Evolutionary conservation across 2,797 vertebrate species (phyloP).

Genomic region (Chaetophractus vellerosus): DNA sequence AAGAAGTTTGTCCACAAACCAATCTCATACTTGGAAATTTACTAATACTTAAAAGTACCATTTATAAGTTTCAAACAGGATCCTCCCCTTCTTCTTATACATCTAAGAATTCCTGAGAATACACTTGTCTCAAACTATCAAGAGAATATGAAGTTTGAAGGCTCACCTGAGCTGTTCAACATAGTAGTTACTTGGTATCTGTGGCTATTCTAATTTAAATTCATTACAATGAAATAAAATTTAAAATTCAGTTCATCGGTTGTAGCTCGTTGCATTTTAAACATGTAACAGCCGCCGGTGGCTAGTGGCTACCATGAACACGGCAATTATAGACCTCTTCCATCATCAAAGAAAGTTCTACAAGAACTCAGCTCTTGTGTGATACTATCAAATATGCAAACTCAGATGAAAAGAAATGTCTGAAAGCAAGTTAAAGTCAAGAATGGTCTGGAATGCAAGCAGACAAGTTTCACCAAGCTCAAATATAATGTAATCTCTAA

Average conservation of each 20-base stretch:
- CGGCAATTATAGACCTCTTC: no score
- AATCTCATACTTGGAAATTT: neutral
- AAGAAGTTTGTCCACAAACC: neutral
- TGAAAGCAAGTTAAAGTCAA: neutral
- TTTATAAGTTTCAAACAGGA: neutral
- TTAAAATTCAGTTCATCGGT: neutral
- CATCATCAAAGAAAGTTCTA: neutral
- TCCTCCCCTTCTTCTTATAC: neutral
- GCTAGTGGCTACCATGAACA: neutral
- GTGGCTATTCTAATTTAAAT: neutral
- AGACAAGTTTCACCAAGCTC: neutral
- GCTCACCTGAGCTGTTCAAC: neutral
- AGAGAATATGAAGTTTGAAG: neutral
- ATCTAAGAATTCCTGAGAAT: neutral
- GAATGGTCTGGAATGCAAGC: neutral
- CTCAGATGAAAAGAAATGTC: neutral
- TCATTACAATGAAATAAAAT: neutral
- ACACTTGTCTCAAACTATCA: neutral
- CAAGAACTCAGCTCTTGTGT: neutral
- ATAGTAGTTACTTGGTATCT: neutral
- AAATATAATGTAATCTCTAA: neutral
- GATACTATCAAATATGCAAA: neutral
- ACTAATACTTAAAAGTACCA: neutral
- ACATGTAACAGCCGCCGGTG: neutral
- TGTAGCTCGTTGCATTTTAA: neutral